Evolutionary conservation across 2,113 vertebrate genomes (phyloP).

Genomic region (Pleuronectes platessa): DNA sequence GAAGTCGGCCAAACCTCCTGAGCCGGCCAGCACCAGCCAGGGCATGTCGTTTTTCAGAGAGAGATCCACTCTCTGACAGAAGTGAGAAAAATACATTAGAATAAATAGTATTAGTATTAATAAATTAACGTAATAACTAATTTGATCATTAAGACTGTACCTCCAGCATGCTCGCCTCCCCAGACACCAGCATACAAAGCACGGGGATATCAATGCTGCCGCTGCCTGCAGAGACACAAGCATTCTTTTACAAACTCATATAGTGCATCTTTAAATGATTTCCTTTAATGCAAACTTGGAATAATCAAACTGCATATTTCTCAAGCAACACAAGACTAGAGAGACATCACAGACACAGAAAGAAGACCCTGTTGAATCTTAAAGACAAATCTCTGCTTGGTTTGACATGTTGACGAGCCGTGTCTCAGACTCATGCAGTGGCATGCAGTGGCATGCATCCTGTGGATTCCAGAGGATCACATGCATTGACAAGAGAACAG

Average conservation of each 20-base stretch:
- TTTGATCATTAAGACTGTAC: conserved; percentile 63
- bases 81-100: background rate
- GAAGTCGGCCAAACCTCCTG: conserved; percentile 88
- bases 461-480: conserved; percentile 6
- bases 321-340: background rate
- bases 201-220: conserved; percentile 92
- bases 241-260: background rate
- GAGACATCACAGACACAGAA: background rate
- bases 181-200: conserved; percentile 87
- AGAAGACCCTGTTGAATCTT: background rate
- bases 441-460: conserved; percentile 28
- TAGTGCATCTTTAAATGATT: background rate
- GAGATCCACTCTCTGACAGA: conserved; percentile 82
- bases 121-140: background rate
- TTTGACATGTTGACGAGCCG: conserved; percentile 23
- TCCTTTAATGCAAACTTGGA: background rate
- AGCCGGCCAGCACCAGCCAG: conserved; percentile 88
- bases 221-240: conserved; percentile 75
- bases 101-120: background rate
- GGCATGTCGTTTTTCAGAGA: conserved; percentile 85
- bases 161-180: conserved; percentile 85
- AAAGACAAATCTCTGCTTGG: conserved; percentile 27
- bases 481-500: background rate
- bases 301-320: background rate
- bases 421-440: conserved; percentile 17